These are phyloP conservation scores for Leptopilina drosophilae DNA, from an alignment of 2,888 invertebrate species.

Conservation along the genomic window DNA sequence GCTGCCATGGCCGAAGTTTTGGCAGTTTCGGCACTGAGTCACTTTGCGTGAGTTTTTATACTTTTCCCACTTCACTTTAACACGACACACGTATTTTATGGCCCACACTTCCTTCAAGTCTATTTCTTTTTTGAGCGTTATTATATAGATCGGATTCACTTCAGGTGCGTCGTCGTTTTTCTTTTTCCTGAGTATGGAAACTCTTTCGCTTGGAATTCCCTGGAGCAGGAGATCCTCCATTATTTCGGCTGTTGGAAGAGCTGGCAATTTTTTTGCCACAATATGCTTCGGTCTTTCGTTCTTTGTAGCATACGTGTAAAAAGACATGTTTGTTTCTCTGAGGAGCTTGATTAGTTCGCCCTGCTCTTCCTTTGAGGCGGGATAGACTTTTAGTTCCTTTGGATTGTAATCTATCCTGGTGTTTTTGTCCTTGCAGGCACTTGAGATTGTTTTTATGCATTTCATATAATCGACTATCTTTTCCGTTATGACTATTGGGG, in stretches of 20 bases:
- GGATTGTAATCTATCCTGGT: neutral
- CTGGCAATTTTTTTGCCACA: neutral
- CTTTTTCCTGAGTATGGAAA: neutral
- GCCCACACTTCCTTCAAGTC: neutral
- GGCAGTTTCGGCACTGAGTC: constrained; percentile 53
- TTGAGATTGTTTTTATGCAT: neutral
- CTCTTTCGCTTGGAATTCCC: neutral
- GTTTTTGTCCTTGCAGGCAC: neutral
- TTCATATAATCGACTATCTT: neutral
- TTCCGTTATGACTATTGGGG: constrained; percentile 1
- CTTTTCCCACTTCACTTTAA: constrained; percentile 46
- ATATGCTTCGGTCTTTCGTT: neutral
- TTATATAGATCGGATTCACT: constrained; percentile 7
- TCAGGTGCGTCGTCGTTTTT: neutral
- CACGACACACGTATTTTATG: constrained; percentile 36
- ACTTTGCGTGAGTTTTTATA: constrained; percentile 46
- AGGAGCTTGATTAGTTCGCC: neutral
- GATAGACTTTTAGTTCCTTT: neutral
- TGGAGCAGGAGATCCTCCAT: neutral
- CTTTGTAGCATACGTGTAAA: neutral
- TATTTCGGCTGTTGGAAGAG: neutral
- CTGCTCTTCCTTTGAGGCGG: neutral
- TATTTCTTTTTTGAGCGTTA: neutral
- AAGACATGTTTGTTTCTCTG: neutral
- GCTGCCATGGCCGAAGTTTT: constrained; percentile 41